These are phyloP conservation scores for Drosophila kepulauana DNA, from an alignment of 1,140 invertebrate genomes.

Conservation along the genomic window DNA sequence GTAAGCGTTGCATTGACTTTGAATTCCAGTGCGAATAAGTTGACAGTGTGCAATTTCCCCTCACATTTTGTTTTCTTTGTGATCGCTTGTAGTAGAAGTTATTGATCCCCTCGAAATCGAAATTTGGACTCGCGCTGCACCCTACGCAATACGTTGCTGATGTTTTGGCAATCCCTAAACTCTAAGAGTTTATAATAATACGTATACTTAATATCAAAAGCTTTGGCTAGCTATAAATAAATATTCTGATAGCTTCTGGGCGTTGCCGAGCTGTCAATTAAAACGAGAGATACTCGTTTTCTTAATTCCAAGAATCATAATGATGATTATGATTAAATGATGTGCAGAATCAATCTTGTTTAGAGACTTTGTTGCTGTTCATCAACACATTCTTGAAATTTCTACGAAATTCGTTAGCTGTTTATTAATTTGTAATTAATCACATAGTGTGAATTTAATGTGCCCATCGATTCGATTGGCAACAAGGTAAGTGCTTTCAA, in stretches of 20 bases:
- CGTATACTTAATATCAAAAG: not conserved
- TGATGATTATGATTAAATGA: not conserved
- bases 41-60: slow-evolving; percentile 62
- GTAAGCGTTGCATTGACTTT: slow-evolving; percentile 78
- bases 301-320: not conserved
- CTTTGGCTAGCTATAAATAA: not conserved
- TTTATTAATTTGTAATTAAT: not conserved
- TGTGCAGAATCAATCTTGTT: not conserved
- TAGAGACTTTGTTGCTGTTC: not conserved
- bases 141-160: slow-evolving; percentile 36
- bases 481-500: slow-evolving; percentile 49
- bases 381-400: slow-evolving; percentile 1
- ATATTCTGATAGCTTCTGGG: not conserved
- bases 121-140: slow-evolving; percentile 21
- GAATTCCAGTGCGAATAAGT: slow-evolving; percentile 59
- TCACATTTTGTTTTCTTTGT: not conserved
- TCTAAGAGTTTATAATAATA: not conserved
- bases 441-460: slow-evolving; percentile 5
- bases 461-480: not conserved
- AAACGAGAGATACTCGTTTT: not conserved
- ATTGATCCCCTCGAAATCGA: slow-evolving; percentile 28
- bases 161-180: not conserved
- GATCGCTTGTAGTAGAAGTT: slow-evolving; percentile 9
- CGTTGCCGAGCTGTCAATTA: not conserved
- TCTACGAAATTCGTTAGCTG: not conserved